phyloP scores from a whole-genome alignment of 1,140 invertebrate genomes.

The Nymphalis io region DNA sequence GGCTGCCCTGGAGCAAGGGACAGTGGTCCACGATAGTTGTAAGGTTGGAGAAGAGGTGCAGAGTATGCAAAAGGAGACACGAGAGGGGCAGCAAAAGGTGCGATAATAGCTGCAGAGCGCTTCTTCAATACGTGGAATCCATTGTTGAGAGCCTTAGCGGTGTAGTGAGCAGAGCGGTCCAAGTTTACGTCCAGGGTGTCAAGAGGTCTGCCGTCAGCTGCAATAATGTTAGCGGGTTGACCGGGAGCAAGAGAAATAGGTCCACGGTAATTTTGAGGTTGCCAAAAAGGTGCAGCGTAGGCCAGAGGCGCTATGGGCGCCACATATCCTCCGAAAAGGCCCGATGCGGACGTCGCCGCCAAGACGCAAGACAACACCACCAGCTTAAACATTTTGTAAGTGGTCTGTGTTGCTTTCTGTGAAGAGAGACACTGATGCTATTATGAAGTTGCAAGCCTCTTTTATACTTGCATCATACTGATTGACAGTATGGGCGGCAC shows the following conservation, averaged over 20 bases:
- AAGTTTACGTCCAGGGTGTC: slow-evolving; percentile 74
- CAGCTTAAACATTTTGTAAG: slow-evolving; percentile 76
- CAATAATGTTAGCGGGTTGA: slow-evolving; percentile 70
- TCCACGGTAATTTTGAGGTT: slow-evolving; percentile 63
- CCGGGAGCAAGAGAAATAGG: slow-evolving; percentile 65
- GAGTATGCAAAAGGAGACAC: slow-evolving; percentile 45
- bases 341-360: slow-evolving; percentile 16
- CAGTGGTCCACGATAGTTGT: slow-evolving; percentile 64
- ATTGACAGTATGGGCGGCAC: slow-evolving; percentile 46
- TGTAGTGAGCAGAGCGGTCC: slow-evolving; percentile 70
- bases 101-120: slow-evolving; percentile 44
- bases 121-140: slow-evolving; percentile 49
- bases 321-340: slow-evolving; percentile 29
- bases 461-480: slow-evolving; percentile 55
- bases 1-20: slow-evolving; percentile 70
- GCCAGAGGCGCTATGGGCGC: slow-evolving; percentile 37
- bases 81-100: slow-evolving; percentile 41
- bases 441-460: slow-evolving; percentile 32
- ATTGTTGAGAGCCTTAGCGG: slow-evolving; percentile 55
- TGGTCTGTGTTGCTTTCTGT: slow-evolving; percentile 68
- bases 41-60: slow-evolving; percentile 42
- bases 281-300: slow-evolving; percentile 27
- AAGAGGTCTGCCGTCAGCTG: slow-evolving; percentile 72
- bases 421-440: slow-evolving; percentile 57
- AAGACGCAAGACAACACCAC: slow-evolving; percentile 81